Conservation (phyloP, 1,140 invertebrate genomes). For the Contarinia nasturtii region DNA sequence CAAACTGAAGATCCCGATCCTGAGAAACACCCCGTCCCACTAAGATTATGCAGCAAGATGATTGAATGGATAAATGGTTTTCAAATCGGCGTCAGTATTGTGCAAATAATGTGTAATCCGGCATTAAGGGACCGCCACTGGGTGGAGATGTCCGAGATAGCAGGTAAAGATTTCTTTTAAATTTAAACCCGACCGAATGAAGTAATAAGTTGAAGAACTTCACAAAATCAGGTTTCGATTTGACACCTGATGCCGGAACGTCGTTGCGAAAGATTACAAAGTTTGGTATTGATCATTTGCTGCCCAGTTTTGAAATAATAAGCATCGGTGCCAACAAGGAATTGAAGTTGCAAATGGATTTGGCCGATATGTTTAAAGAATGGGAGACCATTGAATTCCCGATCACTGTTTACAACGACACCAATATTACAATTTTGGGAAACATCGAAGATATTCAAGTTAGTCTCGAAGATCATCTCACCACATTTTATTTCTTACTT, state of each 20-base stretch:
- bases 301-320: slow-evolving; percentile 69
- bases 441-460: slow-evolving; percentile 55
- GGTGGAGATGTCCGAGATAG: slow-evolving; percentile 72
- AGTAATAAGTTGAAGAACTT: background rate
- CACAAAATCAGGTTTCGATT: slow-evolving; percentile 32
- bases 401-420: slow-evolving; percentile 55
- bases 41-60: slow-evolving; percentile 51
- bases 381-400: slow-evolving; percentile 64
- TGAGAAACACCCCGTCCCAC: slow-evolving; percentile 52
- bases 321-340: slow-evolving; percentile 83
- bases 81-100: slow-evolving; percentile 56
- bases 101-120: slow-evolving; percentile 72
- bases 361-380: slow-evolving; percentile 68
- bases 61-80: slow-evolving; percentile 62
- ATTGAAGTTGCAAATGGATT: slow-evolving; percentile 51
- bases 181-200: background rate
- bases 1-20: slow-evolving; percentile 57
- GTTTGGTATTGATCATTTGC: slow-evolving; percentile 48
- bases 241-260: slow-evolving; percentile 70
- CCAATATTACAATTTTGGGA: slow-evolving; percentile 55
- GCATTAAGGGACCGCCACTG: slow-evolving; percentile 74
- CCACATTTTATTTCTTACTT: too few relatives aligned
- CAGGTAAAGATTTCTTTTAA: slow-evolving; percentile 21
- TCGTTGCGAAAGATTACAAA: slow-evolving; percentile 66
- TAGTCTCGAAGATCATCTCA: background rate